Evolutionary conservation across 35 echinoderm and acorn worm species (phyloP).

Genomic region (Ophioderma brevispina): DNA sequence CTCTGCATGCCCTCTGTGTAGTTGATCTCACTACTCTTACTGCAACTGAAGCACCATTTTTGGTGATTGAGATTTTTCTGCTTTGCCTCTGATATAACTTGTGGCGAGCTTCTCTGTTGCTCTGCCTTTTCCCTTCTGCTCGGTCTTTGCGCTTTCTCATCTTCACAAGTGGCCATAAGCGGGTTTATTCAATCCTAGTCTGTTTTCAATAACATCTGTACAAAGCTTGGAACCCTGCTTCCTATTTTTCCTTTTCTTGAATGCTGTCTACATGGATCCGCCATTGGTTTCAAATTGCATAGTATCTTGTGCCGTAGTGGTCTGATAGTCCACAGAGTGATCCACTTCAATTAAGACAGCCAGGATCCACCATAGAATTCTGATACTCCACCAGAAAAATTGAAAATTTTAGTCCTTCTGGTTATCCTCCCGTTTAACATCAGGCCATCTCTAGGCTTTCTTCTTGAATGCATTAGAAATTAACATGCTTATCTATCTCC

Average conservation of each 20-base stretch:
- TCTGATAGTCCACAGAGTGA: background rate
- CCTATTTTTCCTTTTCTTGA: background rate
- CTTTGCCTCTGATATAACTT: background rate
- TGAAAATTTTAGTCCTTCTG: background rate
- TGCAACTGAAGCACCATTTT: background rate
- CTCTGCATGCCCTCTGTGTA: background rate
- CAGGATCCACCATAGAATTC: background rate
- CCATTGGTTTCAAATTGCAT: background rate
- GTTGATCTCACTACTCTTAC: background rate
- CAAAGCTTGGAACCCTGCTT: background rate
- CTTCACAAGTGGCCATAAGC: background rate
- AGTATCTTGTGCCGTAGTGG: background rate
- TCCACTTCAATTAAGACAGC: background rate
- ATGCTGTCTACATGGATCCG: background rate
- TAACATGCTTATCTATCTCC: background rate
- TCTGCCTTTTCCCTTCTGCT: background rate
- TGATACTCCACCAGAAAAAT: background rate
- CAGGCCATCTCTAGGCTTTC: background rate
- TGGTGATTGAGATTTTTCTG: background rate
- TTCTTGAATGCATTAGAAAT: background rate
- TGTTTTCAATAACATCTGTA: background rate
- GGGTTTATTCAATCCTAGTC: background rate
- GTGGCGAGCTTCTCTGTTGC: background rate
- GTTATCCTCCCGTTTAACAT: background rate
- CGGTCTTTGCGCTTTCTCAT: background rate